Evolutionary conservation across 2,113 vertebrate species (phyloP).

Genomic region (Oxyura jamaicensis): DNA sequence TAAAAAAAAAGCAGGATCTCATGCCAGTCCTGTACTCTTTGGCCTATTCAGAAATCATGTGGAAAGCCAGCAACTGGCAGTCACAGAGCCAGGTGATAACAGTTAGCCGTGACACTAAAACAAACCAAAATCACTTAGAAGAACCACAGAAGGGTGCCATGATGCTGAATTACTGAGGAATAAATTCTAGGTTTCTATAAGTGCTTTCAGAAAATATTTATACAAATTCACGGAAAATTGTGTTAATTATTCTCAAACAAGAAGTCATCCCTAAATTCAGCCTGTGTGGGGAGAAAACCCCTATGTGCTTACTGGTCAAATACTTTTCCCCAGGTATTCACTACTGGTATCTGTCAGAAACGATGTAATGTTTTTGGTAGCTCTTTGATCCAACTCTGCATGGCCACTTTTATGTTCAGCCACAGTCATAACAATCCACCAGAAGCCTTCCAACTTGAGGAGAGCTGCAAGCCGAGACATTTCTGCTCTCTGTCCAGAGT

Average conservation of each 20-base stretch:
- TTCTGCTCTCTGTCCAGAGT: neutral
- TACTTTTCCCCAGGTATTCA: accelerated
- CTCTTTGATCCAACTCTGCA: neutral
- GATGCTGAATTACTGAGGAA: neutral
- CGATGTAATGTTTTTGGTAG: accelerated
- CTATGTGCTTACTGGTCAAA: neutral
- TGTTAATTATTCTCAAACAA: neutral
- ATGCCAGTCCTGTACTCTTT: neutral
- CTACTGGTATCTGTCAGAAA: neutral
- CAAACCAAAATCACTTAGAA: neutral
- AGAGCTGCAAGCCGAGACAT: neutral
- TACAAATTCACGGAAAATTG: neutral
- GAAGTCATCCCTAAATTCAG: neutral
- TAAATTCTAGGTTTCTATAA: neutral
- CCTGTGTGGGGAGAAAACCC: neutral
- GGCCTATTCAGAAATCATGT: neutral
- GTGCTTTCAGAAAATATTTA: neutral
- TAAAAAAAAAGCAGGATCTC: neutral
- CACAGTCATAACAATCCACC: neutral
- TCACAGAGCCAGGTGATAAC: neutral
- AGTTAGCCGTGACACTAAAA: neutral
- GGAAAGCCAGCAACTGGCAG: neutral
- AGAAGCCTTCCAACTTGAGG: neutral
- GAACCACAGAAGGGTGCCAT: neutral
- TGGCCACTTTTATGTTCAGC: accelerated